Evolutionary conservation across 2,888 invertebrate genomes (phyloP), one percentile per base, ranked within the genome.

Genomic region (Alviniconcha strummeri): DNA sequence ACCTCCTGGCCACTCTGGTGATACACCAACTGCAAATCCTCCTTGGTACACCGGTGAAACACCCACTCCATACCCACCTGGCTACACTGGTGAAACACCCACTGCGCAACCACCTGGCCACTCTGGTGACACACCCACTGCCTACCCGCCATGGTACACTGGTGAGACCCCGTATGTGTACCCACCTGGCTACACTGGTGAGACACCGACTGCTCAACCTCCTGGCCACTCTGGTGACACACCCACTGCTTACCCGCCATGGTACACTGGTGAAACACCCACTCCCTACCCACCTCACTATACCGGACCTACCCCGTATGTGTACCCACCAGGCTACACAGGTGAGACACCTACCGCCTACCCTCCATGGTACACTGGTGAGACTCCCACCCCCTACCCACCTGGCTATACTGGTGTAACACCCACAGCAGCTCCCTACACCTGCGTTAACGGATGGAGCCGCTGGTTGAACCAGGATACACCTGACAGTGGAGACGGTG

Each of bases 401-500:
- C 81, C 85, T 5, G n/a, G 82, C 5, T 82, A 69, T 54, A 82
- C 82, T 17, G 82, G 82, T 52, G 55, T 17, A 9, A 82, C 76
- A n/a, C 71, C 84, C 55, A 82, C 79, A 2, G 67, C 74, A 11
- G 54, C 76, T 36, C 72, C 74, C 6, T 8, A 13, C 52, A 71
- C 81, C 8, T 79, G 76, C 64, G 55, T 74, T 11, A 57, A 57
- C 71, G 77, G 74, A 13, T 91, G 90, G 90, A 86, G 88, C 13
- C 77, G 79, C 0, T 90, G 90, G 90, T 87, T 89, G 15, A 90
- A 90, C 84, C 84, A 85, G 55, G 88, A 91, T 82, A 84, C 86
- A 11, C 90, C 91, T 17, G 57, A 81, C 8, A 81, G 85, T 17
- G 88, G 88, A 64, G 87, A 84, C 11, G 87, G 86, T 79, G 89